These are phyloP conservation scores for Epizoanthus scotinus DNA, from an alignment of 92 coral and sea anemone genomes.

Conservation along the genomic window DNA sequence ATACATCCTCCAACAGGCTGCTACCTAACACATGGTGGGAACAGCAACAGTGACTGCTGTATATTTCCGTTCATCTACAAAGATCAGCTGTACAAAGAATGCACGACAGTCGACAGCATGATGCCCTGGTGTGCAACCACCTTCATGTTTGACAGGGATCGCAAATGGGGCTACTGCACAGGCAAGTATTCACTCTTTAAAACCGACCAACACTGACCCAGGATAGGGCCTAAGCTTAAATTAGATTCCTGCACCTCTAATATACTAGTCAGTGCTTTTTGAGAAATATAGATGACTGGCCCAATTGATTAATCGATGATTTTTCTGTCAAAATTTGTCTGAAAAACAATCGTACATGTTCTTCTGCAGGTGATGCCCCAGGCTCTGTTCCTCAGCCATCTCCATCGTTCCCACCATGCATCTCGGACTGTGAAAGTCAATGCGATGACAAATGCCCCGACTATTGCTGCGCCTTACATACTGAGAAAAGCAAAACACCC, in stretches of 20 bases:
- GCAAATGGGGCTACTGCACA: constrained; percentile 68
- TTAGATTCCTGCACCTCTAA: too few relatives aligned
- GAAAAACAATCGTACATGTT: too few relatives aligned
- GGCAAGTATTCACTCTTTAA: constrained; percentile 21
- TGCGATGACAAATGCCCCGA: constrained; percentile 66
- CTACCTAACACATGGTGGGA: constrained; percentile 57
- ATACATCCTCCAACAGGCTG: constrained; percentile 49
- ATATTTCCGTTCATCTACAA: constrained; percentile 60
- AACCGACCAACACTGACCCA: too few relatives aligned
- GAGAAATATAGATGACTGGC: too few relatives aligned
- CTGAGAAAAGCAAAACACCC: not conserved
- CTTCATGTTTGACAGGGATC: constrained; percentile 55
- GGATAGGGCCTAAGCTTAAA: too few relatives aligned
- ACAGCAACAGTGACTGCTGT: constrained; percentile 57
- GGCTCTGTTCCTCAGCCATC: constrained; percentile 65
- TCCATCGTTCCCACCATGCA: constrained; percentile 53
- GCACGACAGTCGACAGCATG: constrained; percentile 51
- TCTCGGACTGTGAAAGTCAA: constrained; percentile 50
- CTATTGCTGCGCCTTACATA: constrained; percentile 57
- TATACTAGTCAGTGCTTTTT: too few relatives aligned
- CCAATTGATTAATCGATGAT: too few relatives aligned
- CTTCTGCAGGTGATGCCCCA: constrained; percentile 60
- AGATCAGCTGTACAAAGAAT: constrained; percentile 39
- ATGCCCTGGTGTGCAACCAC: constrained; percentile 75
- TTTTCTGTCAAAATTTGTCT: too few relatives aligned